A percentile compares a stretch with the other conserved stretches of the same genome.
phyloP scores from a whole-genome alignment of 53 echinoderm and acorn worm genomes.

The Stichopus horrens region DNA sequence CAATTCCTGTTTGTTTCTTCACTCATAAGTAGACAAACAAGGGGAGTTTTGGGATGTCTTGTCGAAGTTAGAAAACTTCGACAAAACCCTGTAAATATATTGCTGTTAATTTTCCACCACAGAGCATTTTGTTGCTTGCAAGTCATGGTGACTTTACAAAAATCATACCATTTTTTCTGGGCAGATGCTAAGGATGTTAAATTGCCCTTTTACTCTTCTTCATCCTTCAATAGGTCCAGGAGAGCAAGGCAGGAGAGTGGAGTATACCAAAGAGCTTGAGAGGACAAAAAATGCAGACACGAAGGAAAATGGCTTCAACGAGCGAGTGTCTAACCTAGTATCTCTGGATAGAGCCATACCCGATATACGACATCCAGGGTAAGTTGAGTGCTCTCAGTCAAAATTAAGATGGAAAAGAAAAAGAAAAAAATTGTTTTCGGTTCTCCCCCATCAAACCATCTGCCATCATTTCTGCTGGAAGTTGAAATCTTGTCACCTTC shows the following conservation, averaged over 20 bases:
- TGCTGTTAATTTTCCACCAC: background rate
- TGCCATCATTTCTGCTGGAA: no score
- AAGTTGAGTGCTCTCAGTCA: background rate
- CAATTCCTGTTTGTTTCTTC: no score
- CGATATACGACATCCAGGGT: conserved; percentile 95
- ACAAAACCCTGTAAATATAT: no score
- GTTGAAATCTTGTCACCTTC: no score
- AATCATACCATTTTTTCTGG: no score
- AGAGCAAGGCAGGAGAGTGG: conserved; percentile 74
- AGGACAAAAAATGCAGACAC: conserved; percentile 68
- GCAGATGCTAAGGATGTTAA: no score
- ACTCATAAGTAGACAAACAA: no score
- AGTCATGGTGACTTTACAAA: no score
- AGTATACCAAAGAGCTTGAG: conserved; percentile 66
- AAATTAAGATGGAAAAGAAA: background rate
- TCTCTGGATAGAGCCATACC: conserved; percentile 86
- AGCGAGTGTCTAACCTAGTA: conserved; percentile 83
- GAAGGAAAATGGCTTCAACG: conserved; percentile 89
- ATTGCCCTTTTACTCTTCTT: no score
- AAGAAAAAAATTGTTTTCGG: background rate
- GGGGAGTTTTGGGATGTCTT: no score
- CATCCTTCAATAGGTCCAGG: conserved; percentile 69
- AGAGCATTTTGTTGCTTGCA: background rate
- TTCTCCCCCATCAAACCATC: no score
- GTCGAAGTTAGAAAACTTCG: no score